Conservation (phyloP, 2,797 vertebrate genomes). For the Erethizon dorsatum region DNA sequence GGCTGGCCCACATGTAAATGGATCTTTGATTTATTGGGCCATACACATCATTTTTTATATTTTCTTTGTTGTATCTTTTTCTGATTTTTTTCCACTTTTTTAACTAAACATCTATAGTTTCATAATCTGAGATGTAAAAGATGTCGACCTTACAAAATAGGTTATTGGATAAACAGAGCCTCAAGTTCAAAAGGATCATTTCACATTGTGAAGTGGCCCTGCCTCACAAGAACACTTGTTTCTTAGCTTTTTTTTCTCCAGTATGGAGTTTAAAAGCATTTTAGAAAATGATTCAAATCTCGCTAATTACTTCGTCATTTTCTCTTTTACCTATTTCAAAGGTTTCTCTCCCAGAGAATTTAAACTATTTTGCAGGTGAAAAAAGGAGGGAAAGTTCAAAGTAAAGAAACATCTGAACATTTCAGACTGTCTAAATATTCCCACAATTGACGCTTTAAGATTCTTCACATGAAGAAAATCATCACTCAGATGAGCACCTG, state of each 20-base stretch:
- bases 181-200: not conserved
- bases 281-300: constrained; percentile 5
- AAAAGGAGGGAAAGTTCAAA: constrained; percentile 21
- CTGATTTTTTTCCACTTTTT: not conserved
- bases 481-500: not conserved
- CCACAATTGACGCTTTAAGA: not conserved
- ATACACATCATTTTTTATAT: not conserved
- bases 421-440: constrained; percentile 40
- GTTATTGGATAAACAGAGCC: not conserved
- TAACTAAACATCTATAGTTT: constrained; percentile 11
- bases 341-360: not conserved
- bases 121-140: not conserved
- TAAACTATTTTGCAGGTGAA: not conserved
- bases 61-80: not conserved
- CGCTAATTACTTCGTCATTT: not conserved
- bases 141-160: not conserved
- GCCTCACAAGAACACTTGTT: not conserved
- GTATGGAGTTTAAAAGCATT: not conserved
- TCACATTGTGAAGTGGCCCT: not conserved
- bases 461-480: not conserved
- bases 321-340: constrained; percentile 41
- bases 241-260: not conserved
- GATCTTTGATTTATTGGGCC: not conserved
- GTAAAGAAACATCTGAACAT: constrained; percentile 26
- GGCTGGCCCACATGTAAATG: not conserved